phyloP scores from a whole-genome alignment of 2,797 vertebrate species.

The Chloroceryle amazona region DNA sequence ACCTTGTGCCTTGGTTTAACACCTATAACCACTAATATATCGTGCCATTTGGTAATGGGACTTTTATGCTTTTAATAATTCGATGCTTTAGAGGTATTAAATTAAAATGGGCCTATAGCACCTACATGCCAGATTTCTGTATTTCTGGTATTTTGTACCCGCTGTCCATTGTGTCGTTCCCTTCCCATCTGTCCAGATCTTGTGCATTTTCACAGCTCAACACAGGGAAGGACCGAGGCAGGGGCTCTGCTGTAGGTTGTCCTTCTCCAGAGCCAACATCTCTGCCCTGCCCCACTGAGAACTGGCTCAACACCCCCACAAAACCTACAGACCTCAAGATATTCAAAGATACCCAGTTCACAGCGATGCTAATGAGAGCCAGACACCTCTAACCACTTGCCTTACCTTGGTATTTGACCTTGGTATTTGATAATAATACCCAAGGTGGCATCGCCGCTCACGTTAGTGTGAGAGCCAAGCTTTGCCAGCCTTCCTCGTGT shows the following conservation, averaged over 20 bases:
- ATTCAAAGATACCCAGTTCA: not conserved
- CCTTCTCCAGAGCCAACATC: not conserved
- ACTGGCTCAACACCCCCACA: not conserved
- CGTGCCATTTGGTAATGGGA: not conserved
- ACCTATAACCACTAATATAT: not conserved
- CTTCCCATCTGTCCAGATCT: not conserved
- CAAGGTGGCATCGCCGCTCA: rapidly evolving
- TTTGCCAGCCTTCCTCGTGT: not conserved
- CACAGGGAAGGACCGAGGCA: not conserved
- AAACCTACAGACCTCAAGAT: not conserved
- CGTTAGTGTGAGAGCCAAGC: rapidly evolving
- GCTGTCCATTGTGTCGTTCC: rapidly evolving
- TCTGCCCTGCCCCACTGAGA: not conserved
- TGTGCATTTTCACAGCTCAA: not conserved
- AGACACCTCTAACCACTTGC: not conserved
- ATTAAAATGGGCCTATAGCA: not conserved
- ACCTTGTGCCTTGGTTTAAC: not conserved
- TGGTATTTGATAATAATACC: rapidly evolving
- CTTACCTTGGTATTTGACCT: not conserved
- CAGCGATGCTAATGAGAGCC: not conserved
- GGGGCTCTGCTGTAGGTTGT: not conserved
- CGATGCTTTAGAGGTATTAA: not conserved
- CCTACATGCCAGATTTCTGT: not conserved
- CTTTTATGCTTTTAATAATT: not conserved
- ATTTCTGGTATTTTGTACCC: not conserved